These are phyloP conservation scores for Atrichornis clamosus DNA, from an alignment of 2,113 vertebrate genomes.

Conservation along the genomic window DNA sequence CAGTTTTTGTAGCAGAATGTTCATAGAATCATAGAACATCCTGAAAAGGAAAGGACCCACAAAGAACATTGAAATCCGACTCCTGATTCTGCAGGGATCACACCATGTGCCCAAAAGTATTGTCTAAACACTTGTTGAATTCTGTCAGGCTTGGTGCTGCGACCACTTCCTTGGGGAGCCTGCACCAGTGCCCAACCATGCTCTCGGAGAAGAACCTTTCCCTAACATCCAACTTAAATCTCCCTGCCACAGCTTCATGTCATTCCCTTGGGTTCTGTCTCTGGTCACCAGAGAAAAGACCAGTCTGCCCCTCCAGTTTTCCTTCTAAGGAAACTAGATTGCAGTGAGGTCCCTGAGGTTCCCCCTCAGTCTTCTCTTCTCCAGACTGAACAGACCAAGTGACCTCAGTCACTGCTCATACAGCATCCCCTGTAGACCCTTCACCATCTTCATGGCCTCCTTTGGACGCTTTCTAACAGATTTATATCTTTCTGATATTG, in stretches of 20 bases:
- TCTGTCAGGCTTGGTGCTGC: neutral
- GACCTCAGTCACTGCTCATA: neutral
- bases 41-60: neutral
- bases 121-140: neutral
- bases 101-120: neutral
- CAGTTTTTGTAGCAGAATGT: neutral
- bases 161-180: neutral
- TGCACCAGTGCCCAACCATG: neutral
- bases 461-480: neutral
- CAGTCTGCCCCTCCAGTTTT: neutral
- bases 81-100: neutral
- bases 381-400: neutral
- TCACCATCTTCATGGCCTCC: neutral
- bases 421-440: neutral
- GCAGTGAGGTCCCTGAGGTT: neutral
- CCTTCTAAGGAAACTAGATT: neutral
- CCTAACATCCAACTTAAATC: neutral
- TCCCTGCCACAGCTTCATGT: neutral
- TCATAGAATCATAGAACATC: neutral
- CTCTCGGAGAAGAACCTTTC: neutral
- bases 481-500: neutral
- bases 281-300: neutral
- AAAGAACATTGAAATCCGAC: neutral
- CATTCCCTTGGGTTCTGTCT: neutral
- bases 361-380: neutral